Evolutionary conservation across 2,113 vertebrate genomes (phyloP).

Genomic region (Rhinoptilus africanus): DNA sequence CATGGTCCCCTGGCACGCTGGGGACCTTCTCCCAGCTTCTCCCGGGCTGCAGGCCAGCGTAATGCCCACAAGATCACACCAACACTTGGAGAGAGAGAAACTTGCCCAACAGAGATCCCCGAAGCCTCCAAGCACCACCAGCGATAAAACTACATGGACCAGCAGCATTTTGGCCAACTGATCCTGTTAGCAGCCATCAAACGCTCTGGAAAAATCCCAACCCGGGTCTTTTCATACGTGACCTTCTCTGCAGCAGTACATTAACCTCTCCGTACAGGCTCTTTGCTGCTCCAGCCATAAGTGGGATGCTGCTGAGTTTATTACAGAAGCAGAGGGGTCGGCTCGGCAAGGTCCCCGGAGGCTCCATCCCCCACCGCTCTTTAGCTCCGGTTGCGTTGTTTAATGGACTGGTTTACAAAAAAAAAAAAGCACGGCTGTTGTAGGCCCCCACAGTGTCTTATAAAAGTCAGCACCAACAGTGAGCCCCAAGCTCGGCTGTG

Average conservation of each 20-base stretch:
- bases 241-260: not conserved
- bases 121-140: not conserved
- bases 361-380: not conserved
- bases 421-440: not conserved
- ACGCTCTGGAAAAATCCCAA: not conserved
- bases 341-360: not conserved
- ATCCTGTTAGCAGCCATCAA: not conserved
- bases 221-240: not conserved
- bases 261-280: not conserved
- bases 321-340: not conserved
- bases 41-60: accelerated
- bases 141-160: not conserved
- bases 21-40: not conserved
- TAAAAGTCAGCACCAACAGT: conserved; percentile 11
- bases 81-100: not conserved
- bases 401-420: conserved; percentile 55
- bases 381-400: not conserved
- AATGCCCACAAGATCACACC: not conserved
- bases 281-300: not conserved
- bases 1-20: accelerated
- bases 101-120: not conserved
- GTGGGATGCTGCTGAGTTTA: conserved; percentile 34
- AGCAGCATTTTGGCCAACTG: not conserved
- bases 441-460: not conserved
- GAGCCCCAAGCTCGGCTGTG: not conserved